These are phyloP conservation scores for Cecropterus lyciades DNA, from an alignment of 1,140 invertebrate species.

Conservation along the genomic window DNA sequence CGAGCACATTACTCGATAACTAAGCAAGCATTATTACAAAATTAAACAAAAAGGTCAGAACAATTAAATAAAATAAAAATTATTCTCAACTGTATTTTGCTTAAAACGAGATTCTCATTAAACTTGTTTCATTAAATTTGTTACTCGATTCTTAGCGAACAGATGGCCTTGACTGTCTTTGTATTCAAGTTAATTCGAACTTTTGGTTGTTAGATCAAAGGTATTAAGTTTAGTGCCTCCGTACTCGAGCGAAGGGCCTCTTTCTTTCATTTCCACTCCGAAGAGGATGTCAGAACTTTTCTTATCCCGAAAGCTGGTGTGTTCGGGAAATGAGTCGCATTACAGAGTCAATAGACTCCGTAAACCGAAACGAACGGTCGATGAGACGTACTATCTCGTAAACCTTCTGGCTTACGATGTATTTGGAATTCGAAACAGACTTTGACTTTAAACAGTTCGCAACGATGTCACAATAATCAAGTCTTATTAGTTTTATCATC, in stretches of 20 bases:
- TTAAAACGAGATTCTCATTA: constrained; percentile 66
- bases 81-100: constrained; percentile 66
- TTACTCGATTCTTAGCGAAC: constrained; percentile 59
- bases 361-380: constrained; percentile 58
- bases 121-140: constrained; percentile 64
- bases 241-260: constrained; percentile 59
- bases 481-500: constrained; percentile 47
- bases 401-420: constrained; percentile 55
- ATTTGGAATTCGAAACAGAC: constrained; percentile 45
- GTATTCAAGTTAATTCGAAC: constrained; percentile 73
- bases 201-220: constrained; percentile 73
- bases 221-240: constrained; percentile 65
- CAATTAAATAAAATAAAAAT: constrained; percentile 60
- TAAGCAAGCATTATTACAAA: constrained; percentile 26
- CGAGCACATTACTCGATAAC: not conserved
- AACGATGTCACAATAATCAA: constrained; percentile 46
- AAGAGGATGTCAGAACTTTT: constrained; percentile 71
- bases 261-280: constrained; percentile 68
- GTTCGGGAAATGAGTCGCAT: constrained; percentile 77
- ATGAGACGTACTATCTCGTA: constrained; percentile 40
- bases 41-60: constrained; percentile 50
- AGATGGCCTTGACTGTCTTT: constrained; percentile 66
- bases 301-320: constrained; percentile 68
- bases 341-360: constrained; percentile 71
- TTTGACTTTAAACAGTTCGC: constrained; percentile 46